These are phyloP conservation scores for Coturnix japonica DNA, from an alignment of 2,113 vertebrate genomes.

Conservation along the genomic window DNA sequence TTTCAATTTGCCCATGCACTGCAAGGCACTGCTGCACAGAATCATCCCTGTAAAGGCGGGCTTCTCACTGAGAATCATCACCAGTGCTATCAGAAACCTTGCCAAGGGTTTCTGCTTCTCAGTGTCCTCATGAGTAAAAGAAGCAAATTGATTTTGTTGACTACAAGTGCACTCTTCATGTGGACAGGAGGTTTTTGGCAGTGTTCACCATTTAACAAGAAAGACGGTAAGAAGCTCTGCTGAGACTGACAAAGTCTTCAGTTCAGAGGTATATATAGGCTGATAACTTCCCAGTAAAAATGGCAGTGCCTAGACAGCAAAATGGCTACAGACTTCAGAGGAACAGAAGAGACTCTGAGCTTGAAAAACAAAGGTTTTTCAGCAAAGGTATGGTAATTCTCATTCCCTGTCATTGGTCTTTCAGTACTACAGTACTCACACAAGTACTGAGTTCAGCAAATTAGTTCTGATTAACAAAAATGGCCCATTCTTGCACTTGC, in stretches of 20 bases:
- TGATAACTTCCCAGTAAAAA: neutral
- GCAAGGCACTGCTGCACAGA: neutral
- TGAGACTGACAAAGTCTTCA: neutral
- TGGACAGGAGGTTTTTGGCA: neutral
- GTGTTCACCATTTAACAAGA: neutral
- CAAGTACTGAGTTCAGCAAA: neutral
- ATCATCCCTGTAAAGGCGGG: neutral
- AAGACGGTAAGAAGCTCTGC: neutral
- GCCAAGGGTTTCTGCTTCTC: neutral
- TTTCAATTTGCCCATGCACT: neutral
- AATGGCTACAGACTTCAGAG: neutral
- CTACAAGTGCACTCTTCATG: fast-evolving
- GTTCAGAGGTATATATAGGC: neutral
- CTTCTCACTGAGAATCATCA: neutral
- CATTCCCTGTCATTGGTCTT: neutral
- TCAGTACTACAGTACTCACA: neutral
- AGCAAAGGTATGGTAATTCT: fast-evolving
- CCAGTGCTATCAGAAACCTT: neutral
- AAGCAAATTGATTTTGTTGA: neutral
- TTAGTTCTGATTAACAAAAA: neutral
- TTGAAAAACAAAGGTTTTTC: neutral
- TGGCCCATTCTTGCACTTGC: neutral
- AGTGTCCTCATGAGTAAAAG: neutral
- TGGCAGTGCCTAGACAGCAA: neutral
- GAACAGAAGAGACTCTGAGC: neutral